Evolutionary conservation across 2,797 vertebrate species (phyloP), one percentile per base, ranked within the genome.

Genomic region (Takifugu ocellatus): DNA sequence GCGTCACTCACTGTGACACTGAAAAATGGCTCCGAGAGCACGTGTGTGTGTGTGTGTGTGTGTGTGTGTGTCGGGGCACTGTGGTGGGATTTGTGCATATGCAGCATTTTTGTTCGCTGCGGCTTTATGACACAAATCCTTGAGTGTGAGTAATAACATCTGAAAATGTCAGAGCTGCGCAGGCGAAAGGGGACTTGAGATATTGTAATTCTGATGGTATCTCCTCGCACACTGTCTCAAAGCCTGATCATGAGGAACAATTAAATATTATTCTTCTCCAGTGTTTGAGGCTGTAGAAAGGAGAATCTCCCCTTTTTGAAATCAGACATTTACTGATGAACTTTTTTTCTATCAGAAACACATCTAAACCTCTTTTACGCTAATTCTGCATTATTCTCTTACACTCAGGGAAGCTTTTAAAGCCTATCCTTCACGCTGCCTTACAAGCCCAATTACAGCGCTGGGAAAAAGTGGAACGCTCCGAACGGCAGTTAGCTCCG

Each of bases 1-100:
- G 67, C 81, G 82, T 87, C 82, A 79, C 81, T 89, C 79, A 85
- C 74, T 36, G 74, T 82, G 88, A 89, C 83, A 86, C 83, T 87
- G 88, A 88, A 63, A 78, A 88, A 90, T 87, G 81, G 61, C 75
- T 85, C 39, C 2, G 72, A 66, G 60, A 71, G 51, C 68, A 59
- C 74, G 61, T 55, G 49, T 55, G 57, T 25, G 24, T 45, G 16
- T 47, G 49, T 51, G 31, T 46, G 12, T 43, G 52, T 29, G 14
- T 53, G 65, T 25, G 56, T 25, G 43, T 53, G 53, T 48, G 59
- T 31, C 11, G 17, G 55, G 43, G 36, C 56, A 56, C 7, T 26
- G 66, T 24, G 1, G 47, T 51, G 49, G 66, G 71, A 82, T 87
- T 85, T 88, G 77, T 85, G 84, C 84, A 65, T 72, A 83, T 71